phyloP scores from a whole-genome alignment of 2,113 vertebrate species.

The Thamnophis sirtalis region DNA sequence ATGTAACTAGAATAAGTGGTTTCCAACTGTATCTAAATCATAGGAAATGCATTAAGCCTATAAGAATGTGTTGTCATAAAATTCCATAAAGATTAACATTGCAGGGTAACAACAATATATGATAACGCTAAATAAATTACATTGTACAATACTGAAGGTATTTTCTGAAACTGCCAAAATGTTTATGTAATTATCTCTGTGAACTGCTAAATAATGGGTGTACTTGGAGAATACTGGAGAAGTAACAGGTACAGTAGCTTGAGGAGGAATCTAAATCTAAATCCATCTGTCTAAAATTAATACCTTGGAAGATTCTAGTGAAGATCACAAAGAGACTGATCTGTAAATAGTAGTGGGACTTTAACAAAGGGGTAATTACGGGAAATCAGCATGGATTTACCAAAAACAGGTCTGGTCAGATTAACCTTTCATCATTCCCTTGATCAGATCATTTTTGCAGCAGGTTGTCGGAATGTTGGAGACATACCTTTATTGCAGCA shows the following conservation, averaged over 20 bases:
- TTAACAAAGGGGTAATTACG: background rate
- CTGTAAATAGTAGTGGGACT: background rate
- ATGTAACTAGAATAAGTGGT: background rate
- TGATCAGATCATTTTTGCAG: background rate
- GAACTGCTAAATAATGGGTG: background rate
- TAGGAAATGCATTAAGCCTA: background rate
- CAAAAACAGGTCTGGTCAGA: background rate
- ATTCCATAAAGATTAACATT: conserved; percentile 4
- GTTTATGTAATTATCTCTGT: background rate
- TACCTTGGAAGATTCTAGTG: background rate
- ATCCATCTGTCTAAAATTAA: background rate
- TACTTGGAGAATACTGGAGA: background rate
- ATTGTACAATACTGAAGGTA: background rate
- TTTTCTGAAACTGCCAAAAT: background rate
- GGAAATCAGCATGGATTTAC: background rate
- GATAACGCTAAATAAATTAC: background rate
- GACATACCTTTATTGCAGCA: background rate
- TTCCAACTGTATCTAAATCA: background rate
- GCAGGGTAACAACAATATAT: background rate
- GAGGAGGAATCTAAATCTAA: background rate
- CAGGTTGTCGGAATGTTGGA: background rate
- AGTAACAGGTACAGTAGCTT: background rate
- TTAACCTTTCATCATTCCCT: background rate
- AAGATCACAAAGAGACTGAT: background rate
- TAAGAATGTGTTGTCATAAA: conserved; percentile 16